These are phyloP conservation scores for Eutrigla gurnardus DNA, from an alignment of 2,797 vertebrate species.

Conservation along the genomic window DNA sequence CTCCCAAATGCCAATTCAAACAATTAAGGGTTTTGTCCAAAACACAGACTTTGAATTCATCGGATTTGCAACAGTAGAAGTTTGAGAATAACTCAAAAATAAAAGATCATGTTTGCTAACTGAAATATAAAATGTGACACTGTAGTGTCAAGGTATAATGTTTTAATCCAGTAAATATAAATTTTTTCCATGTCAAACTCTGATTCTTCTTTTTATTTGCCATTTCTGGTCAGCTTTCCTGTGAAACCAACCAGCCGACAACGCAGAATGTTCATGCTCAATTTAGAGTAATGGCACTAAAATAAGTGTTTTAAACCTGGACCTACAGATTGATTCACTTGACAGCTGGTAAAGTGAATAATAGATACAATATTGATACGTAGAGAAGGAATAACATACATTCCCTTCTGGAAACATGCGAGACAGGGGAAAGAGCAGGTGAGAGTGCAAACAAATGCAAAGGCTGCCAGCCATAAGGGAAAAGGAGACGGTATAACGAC, in stretches of 20 bases:
- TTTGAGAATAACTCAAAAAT: background rate
- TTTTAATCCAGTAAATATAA: background rate
- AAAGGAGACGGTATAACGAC: slow-evolving; percentile 19
- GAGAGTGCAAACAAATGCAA: slow-evolving; percentile 8
- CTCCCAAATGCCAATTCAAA: background rate
- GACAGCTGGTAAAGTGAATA: background rate
- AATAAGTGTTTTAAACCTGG: background rate
- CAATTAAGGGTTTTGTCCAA: background rate
- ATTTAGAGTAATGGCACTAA: background rate
- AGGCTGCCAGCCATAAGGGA: slow-evolving; percentile 9
- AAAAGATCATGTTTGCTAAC: background rate
- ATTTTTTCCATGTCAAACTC: background rate
- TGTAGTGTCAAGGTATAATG: background rate
- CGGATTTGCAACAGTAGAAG: background rate
- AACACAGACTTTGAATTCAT: background rate
- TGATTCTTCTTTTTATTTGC: background rate
- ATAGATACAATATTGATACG: background rate
- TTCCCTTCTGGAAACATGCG: background rate
- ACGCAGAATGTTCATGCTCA: background rate
- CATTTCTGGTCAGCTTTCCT: background rate
- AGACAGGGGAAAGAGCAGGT: slow-evolving; percentile 4
- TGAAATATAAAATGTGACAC: background rate
- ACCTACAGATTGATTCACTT: background rate
- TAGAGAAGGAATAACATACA: background rate
- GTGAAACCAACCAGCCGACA: background rate